Conservation (phyloP, 2,113 vertebrate species). For the Lepus timidus region DNA sequence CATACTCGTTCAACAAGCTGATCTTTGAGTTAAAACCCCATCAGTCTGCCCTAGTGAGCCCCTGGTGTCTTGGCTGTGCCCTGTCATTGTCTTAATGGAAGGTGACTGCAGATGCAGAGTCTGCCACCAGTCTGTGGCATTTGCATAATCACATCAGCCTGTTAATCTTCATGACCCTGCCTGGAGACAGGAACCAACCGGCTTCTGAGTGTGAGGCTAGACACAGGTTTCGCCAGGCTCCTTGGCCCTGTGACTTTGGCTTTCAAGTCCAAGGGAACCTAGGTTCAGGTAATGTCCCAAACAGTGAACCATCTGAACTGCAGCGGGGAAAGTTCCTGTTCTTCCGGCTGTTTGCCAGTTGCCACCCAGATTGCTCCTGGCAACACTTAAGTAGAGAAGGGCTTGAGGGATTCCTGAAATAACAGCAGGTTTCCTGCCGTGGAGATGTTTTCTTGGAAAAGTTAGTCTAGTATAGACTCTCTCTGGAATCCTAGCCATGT, state of each 20-base stretch:
- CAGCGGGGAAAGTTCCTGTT: background rate
- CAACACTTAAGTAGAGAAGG: background rate
- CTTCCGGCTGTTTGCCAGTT: background rate
- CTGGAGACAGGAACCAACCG: background rate
- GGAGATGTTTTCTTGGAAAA: background rate
- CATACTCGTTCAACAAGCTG: background rate
- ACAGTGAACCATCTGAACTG: background rate
- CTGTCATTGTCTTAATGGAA: background rate
- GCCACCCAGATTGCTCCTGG: background rate
- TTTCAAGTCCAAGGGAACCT: constrained; percentile 21
- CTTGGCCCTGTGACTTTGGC: background rate
- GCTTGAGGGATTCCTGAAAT: background rate
- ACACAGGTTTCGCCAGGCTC: background rate
- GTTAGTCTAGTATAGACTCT: background rate
- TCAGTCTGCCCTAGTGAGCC: background rate
- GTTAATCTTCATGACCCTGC: background rate
- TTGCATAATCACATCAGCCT: constrained; percentile 30
- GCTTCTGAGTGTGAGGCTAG: background rate
- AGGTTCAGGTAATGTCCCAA: background rate
- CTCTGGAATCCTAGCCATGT: background rate
- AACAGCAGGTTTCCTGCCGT: background rate
- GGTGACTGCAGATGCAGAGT: background rate
- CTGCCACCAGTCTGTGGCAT: background rate
- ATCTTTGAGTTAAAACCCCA: constrained; percentile 20
- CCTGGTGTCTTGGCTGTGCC: background rate